Evolutionary conservation across 2,797 vertebrate genomes (phyloP), one percentile per base, ranked within the genome.

Genomic region (Geotrypetes seraphini): DNA sequence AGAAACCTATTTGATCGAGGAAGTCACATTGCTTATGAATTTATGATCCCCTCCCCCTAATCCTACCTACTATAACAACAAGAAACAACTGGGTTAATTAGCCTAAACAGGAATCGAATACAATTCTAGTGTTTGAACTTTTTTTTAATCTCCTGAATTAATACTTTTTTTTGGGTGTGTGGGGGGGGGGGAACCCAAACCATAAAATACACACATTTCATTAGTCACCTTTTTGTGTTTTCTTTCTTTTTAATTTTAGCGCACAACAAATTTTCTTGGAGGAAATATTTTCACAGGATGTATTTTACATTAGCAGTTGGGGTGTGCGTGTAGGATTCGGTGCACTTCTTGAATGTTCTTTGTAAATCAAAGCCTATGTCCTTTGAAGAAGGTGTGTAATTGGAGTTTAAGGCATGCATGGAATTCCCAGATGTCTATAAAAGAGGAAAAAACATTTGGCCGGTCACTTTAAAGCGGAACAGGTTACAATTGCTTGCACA

Each of bases 391-490:
- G 91, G 90, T 96, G 91, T 89, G 85, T 87, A 90, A 93, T 89
- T 90, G 88, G 82, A 82, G 82, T 88, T 81, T 75, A 75, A 90
- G 84, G 89, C 87, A 91, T 79, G 87, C 83, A 80, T 85, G 90
- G 89, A 90, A 96, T 96, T 90, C 89, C 89, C 92, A 97, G 91
- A 93, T 94, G 92, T 87, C 91, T 82, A 83, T 92, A 91, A 92
- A 94, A 85, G 78, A 75, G 65, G 67, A 87, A 83, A 79, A 73
- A 83, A 84, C 61, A 71, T 81, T 79, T 81, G 79, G 86, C 75
- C 84, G 87, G 88, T 90, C 88, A 87, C 65, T 65, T 65, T 69
- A 86, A 89, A 87, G 87, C 86, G 78, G 86, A 62, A 70, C 73
- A 62, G 83, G 79, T 86, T 84, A 79, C 74, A 75, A 78, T 78